Percentiles rank a stretch among this genome's conserved stretches.
Conservation (phyloP, 30 jellyfish, hydroid and myxozoan genomes). For the Turritopsis rubra region DNA sequence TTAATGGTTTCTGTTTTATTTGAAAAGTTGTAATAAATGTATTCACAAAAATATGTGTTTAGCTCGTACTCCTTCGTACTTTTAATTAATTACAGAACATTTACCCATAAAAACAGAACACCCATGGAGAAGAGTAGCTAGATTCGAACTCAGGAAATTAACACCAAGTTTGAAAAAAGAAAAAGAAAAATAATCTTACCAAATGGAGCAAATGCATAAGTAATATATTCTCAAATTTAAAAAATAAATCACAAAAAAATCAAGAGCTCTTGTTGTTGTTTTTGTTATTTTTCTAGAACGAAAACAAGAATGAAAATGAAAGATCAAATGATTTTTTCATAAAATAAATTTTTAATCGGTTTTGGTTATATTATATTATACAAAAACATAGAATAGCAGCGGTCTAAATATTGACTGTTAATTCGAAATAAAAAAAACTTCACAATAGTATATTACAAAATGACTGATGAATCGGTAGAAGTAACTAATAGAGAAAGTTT, state of each 20-base stretch:
- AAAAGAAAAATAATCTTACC: background rate
- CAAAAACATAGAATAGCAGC: background rate
- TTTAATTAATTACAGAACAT: background rate
- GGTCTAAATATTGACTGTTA: background rate
- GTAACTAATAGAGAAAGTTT: background rate
- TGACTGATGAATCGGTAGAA: background rate
- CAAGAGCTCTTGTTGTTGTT: background rate
- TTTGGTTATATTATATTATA: background rate
- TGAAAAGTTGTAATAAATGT: no score
- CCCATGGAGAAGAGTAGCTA: background rate
- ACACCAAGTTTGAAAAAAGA: background rate
- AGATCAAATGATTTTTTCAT: background rate
- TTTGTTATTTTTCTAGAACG: no score
- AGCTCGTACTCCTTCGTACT: background rate
- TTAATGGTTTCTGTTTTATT: no score
- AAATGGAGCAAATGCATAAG: background rate
- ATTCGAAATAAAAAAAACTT: background rate
- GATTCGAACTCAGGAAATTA: background rate
- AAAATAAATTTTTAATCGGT: background rate
- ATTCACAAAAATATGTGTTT: no score
- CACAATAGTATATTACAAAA: background rate
- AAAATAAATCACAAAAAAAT: no score
- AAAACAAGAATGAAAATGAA: background rate
- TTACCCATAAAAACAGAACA: background rate
- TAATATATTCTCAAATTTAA: background rate